Base-by-base conservation (phyloP, 2,888 invertebrate species). In the Gnatocerus cornutus region DNA sequence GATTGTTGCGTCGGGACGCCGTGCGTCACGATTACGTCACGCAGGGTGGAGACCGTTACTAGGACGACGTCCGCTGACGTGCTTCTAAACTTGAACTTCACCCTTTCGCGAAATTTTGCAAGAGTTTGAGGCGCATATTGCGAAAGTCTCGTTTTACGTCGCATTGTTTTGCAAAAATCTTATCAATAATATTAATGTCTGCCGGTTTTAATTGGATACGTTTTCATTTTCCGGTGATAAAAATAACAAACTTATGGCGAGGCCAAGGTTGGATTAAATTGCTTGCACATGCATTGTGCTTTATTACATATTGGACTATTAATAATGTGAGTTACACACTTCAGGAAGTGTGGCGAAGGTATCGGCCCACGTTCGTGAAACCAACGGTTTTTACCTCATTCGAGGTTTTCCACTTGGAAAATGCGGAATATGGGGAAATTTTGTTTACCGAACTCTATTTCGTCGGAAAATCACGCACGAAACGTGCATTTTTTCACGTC, bases 11-110 rank as follows among this genome's bases (percentile, higher is more conserved):
- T 79, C 81, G 81, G 79, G 82, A 80, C 81, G 80, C 73, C 73
- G 75, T 79, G 82, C 81, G 81, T 81, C 80, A 81, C 77, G 73
- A 70, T 74, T 76, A 81, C 83, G 83, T 83, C 81, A 81, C 76
- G 76, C 74, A 77, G 80, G 80, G 81, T 80, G 81, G 83, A 81
- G 79, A 78, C 80, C 79, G 81, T 81, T 80, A 74, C 81, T 79
- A 77, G 74, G 80, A 72, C 79, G 74, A 81, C 81, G 78, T 74
- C 71, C 75, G 74, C 78, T 80, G 79, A 79, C 79, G 79, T 72
- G 52, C 61, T 59, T 33, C 59, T 71, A 71, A 74, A 76, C 74
- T 76, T 74, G 74, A 76, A 77, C 78, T 76, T 74, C 71, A 73
- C 71, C 48, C 66, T 66, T 69, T 65, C 5, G 50, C 14, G 43